Evolutionary conservation across 2,113 vertebrate species (phyloP), one percentile per base, ranked within the genome.

Genomic region (Gnathonemus longibarbis): DNA sequence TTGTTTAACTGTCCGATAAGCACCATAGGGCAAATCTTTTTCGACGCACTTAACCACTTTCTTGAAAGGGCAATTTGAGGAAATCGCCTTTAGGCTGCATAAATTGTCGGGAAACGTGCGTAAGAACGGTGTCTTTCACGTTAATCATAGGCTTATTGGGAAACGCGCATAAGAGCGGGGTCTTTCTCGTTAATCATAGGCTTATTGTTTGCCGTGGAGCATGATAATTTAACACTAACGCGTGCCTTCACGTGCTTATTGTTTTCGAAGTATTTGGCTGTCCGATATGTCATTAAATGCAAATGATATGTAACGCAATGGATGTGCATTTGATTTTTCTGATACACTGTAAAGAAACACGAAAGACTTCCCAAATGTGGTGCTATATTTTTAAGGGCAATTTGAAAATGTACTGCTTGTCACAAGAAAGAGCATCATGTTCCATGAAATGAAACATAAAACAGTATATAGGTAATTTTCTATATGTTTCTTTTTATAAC

Each of bases 311-410:
- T 31, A 10, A 77, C 27, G 46, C 48, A 80, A 21, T 48, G 46
- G 8, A 80, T 58, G 58, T 88, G 39, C 56, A 66, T 70, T 49
- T 70, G 70, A 52, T 80, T 70, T 35, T 49, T 45, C 88, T 50
- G 50, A 89, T 77, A 89, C 66, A 70, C 88, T 49, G 46, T 88
- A 77, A 89, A 52, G 31, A 39, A 80, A 19, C 74, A 80, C 31
- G 49, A 52, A 50, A 89, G 9, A 66, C 15, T 42, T 80, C 87
- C 74, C 48, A 89, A 89, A 80, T 49, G 84, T 89, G 88, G 88
- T 89, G 66, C 66, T 80, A 49, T 48, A 39, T 10, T 70, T 88
- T 88, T 89, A 86, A 31, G 45, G 45, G 80, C 10, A 89, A 50
- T 56, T 83, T 24, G 39, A 53, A 84, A 45, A 84, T 53, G 27